phyloP scores from a whole-genome alignment of 2,113 vertebrate genomes.

The Coregonus clupeaformis region DNA sequence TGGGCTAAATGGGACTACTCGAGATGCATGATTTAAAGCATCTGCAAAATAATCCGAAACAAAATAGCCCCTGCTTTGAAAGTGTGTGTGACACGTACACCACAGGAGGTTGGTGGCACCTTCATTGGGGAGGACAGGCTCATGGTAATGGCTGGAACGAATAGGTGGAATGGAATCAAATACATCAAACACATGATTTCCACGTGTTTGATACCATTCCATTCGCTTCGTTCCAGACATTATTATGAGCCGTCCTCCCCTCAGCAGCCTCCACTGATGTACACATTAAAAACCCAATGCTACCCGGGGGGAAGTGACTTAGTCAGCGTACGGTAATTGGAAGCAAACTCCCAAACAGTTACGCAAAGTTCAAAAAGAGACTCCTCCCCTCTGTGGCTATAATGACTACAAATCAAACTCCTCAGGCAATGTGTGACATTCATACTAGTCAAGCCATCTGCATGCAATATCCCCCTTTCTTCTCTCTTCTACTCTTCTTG shows the following conservation, averaged over 20 bases:
- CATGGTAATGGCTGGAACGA: too few relatives aligned
- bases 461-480: background rate
- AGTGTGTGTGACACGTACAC: conserved; percentile 54
- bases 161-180: too few relatives aligned
- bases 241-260: too few relatives aligned
- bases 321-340: conserved; percentile 56
- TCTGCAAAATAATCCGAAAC: conserved; percentile 4
- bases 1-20: too few relatives aligned
- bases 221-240: too few relatives aligned
- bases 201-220: too few relatives aligned
- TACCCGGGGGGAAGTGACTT: conserved; percentile 56
- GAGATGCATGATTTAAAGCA: background rate
- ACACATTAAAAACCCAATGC: conserved; percentile 64
- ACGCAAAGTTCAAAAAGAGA: conserved; percentile 48
- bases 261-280: background rate
- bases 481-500: background rate
- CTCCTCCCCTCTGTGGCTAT: conserved; percentile 52
- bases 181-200: too few relatives aligned
- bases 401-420: conserved; percentile 51
- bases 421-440: conserved; percentile 53
- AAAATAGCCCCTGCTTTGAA: conserved; percentile 52
- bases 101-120: too few relatives aligned
- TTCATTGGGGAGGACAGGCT: too few relatives aligned
- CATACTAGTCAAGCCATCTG: conserved; percentile 39
- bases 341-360: conserved; percentile 68